A percentile compares a stretch with the other conserved stretches of the same genome.
Conservation (phyloP, 2,797 vertebrate genomes). For the Pachyuromys duprasi region DNA sequence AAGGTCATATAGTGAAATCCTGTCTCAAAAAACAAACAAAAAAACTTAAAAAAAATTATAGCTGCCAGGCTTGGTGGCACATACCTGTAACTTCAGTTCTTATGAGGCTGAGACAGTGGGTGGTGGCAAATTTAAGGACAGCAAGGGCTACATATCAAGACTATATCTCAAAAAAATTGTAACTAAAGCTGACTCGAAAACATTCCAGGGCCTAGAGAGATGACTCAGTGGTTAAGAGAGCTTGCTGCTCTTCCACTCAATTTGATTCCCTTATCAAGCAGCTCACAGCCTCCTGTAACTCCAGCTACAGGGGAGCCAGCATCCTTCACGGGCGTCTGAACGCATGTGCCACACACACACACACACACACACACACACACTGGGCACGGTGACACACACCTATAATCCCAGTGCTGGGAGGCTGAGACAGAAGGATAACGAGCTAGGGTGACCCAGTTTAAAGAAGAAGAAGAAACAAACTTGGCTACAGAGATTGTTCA, state of each 20-base stretch:
- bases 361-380: not conserved
- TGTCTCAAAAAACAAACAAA: not conserved
- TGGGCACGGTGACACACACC: not conserved
- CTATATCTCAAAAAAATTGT: not conserved
- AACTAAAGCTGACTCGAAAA: not conserved
- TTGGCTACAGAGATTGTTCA: not conserved
- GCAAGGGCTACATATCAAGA: not conserved
- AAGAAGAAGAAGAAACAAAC: not conserved
- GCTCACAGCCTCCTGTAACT: not conserved
- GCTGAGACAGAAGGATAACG: not conserved
- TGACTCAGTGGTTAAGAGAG: not conserved
- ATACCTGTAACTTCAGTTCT: not conserved
- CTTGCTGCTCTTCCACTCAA: not conserved
- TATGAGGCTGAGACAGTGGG: not conserved
- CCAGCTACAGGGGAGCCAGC: not conserved
- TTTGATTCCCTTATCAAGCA: not conserved
- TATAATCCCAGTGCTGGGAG: not conserved
- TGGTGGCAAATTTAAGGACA: not conserved
- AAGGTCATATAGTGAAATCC: not conserved
- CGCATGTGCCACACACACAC: not conserved
- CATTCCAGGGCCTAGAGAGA: not conserved
- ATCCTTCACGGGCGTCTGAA: not conserved
- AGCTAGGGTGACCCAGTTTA: not conserved
- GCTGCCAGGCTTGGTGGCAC: not conserved
- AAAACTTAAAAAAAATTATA: not conserved